Evolutionary conservation across 2,113 vertebrate genomes (phyloP).

Genomic region (Tragulus kanchil): DNA sequence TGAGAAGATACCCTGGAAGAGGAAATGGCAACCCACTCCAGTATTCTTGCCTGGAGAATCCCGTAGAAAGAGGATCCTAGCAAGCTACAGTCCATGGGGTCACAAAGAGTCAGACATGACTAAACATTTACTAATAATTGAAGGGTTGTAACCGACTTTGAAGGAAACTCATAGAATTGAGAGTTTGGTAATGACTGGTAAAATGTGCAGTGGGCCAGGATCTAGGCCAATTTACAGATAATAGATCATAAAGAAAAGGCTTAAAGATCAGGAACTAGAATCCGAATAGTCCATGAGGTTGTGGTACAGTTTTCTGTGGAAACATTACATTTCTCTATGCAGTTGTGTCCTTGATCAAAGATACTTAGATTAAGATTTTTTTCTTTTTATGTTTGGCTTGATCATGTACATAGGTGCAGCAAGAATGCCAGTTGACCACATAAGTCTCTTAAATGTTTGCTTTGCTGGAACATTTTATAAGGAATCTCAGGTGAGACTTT

Average conservation of each 20-base stretch:
- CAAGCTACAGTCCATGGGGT: too few relatives aligned
- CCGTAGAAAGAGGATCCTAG: too few relatives aligned
- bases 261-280: not conserved
- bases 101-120: too few relatives aligned
- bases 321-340: not conserved
- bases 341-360: not conserved
- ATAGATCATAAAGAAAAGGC: constrained; percentile 12
- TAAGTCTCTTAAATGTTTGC: not conserved
- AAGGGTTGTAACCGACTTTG: not conserved
- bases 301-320: not conserved
- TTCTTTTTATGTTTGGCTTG: not conserved
- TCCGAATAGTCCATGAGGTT: not conserved
- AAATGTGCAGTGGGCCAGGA: not conserved
- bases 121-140: too few relatives aligned
- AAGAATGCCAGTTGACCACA: not conserved
- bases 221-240: not conserved
- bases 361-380: not conserved
- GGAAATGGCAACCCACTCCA: too few relatives aligned
- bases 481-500: not conserved
- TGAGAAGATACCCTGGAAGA: too few relatives aligned
- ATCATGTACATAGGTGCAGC: not conserved
- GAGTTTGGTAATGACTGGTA: not conserved
- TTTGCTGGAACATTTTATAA: not conserved
- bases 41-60: too few relatives aligned
- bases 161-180: not conserved